These are phyloP conservation scores for Sebastes hubbsi DNA, from an alignment of 2,797 vertebrate genomes.

Conservation along the genomic window DNA sequence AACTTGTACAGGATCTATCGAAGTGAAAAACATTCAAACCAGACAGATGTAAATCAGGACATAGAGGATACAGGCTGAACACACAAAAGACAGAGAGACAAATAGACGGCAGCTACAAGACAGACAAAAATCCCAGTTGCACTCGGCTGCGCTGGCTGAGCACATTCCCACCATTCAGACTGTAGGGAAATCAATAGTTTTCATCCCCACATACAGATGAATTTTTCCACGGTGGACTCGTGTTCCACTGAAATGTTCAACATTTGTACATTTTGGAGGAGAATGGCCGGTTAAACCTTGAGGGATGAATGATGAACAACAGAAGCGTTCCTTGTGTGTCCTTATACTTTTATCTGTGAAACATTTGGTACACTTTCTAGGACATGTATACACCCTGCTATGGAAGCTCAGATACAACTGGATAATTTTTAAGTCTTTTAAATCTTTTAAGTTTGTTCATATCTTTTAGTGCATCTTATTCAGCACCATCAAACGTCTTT, in stretches of 20 bases:
- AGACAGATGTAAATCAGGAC: slow-evolving; percentile 53
- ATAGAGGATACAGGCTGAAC: slow-evolving; percentile 26
- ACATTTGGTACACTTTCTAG: background rate
- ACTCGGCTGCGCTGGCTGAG: slow-evolving; percentile 45
- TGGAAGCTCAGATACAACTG: background rate
- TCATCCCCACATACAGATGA: slow-evolving; percentile 68
- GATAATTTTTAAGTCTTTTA: background rate
- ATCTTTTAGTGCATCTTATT: background rate
- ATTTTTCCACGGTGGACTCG: slow-evolving; percentile 49
- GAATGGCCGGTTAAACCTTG: slow-evolving; percentile 56
- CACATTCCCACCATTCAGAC: slow-evolving; percentile 68
- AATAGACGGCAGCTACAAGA: slow-evolving; percentile 33
- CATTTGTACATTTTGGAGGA: slow-evolving; percentile 51
- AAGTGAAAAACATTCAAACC: slow-evolving; percentile 3
- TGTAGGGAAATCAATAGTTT: slow-evolving; percentile 78
- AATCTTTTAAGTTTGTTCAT: background rate
- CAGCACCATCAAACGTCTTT: background rate
- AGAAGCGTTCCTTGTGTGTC: background rate
- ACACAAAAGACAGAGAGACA: slow-evolving; percentile 45
- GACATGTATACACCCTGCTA: background rate
- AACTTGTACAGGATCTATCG: background rate
- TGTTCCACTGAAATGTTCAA: slow-evolving; percentile 55
- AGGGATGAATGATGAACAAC: slow-evolving; percentile 47
- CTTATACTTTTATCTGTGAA: slow-evolving; percentile 1
- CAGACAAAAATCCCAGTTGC: slow-evolving; percentile 62